Evolutionary conservation across 1,140 invertebrate species (phyloP), one percentile per base, ranked within the genome.

Genomic region (Nomia melanderi): DNA sequence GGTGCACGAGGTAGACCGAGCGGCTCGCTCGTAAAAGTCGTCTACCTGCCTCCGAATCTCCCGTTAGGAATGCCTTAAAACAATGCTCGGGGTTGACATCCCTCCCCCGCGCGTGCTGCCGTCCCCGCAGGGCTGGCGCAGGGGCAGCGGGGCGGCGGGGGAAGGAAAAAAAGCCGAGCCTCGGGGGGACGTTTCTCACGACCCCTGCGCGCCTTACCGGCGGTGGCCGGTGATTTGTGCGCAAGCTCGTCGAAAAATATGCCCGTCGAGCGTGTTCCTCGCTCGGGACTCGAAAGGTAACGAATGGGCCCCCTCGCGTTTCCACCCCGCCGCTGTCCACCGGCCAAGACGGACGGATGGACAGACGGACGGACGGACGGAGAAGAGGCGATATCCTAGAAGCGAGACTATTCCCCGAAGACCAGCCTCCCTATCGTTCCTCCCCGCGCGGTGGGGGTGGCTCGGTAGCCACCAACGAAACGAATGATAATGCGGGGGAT

Each of bases 1-100:
- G 25, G 50, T 29, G 33, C 62, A 64, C 75, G 77, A 62, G 50
- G 47, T 5, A 50, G 81, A 74, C 20, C 20, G 41, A n/a, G n/a
- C n/a, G n/a, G 54, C 53, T 62, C n/a, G 82, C 79, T 87, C 86
- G 85, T 86, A 88, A 88, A 86, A 80, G 67, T 83, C 77, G 65
- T 69, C 74, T 88, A 86, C 82, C 85, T 87, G 84, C 41, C 23
- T 6, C 44, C 63, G 56, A 29, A 81, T 85, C 71, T 85, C 75
- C 88, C 85, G 85, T 89, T 83, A 88, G 87, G 88, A 89, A 89
- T 90, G 81, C 67, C 29, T 86, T 90, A 87, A 91, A 88, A 91
- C 89, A 91, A 91, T 90, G 85, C 83, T 33, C 81, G 82, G 29
- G 82, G 41, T n/a, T 90, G 90, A 90, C 87, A 89, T 84, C 82